Conservation (phyloP, 2,888 invertebrate genomes). For the Gortyna flavago region DNA sequence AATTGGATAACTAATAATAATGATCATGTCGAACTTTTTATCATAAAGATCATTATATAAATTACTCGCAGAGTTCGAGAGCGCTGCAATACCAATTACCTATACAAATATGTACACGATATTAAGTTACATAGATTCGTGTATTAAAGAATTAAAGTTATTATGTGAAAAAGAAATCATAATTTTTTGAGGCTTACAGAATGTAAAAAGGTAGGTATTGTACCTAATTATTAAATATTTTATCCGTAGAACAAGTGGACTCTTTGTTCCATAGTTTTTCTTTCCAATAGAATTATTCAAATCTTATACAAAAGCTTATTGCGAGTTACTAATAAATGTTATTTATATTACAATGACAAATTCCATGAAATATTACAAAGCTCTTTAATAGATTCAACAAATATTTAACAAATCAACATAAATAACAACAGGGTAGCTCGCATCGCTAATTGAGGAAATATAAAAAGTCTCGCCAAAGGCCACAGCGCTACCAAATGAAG, state of each 20-base stretch:
- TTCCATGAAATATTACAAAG: background rate
- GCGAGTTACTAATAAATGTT: background rate
- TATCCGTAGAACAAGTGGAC: background rate
- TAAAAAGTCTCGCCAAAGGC: constrained; percentile 80
- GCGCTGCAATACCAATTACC: constrained; percentile 36
- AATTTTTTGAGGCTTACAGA: background rate
- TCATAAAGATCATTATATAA: constrained; percentile 17
- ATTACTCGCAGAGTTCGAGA: constrained; percentile 14
- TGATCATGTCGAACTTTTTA: constrained; percentile 19
- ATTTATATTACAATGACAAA: background rate
- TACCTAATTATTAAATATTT: background rate
- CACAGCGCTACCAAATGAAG: constrained; percentile 80
- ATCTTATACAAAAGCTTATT: background rate
- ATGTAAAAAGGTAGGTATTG: background rate
- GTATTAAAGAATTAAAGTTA: constrained; percentile 5
- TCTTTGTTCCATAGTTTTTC: background rate
- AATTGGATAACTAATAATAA: constrained; percentile 42
- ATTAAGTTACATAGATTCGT: background rate
- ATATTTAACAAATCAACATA: constrained; percentile 45
- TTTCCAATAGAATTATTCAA: background rate
- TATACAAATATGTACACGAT: constrained; percentile 4
- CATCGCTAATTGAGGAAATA: constrained; percentile 85
- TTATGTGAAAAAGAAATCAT: background rate
- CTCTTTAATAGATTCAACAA: constrained; percentile 21
- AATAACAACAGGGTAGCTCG: constrained; percentile 66